phyloP scores from a whole-genome alignment of 2,113 vertebrate genomes.

The Xyliphius kryptos region DNA sequence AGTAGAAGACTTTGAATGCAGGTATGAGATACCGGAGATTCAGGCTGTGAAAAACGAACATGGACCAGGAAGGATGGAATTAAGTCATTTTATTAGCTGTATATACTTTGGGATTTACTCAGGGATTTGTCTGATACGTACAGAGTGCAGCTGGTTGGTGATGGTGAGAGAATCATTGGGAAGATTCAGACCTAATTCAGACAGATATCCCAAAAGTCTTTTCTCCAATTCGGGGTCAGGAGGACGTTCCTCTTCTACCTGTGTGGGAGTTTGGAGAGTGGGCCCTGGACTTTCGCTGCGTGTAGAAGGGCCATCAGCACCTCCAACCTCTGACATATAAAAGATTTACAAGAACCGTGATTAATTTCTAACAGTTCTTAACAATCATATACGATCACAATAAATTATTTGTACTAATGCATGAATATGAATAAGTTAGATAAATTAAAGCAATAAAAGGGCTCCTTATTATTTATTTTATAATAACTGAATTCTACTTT shows the following conservation, averaged over 20 bases:
- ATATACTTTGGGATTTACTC: not conserved
- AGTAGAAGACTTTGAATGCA: conserved; percentile 83
- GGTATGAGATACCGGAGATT: conserved; percentile 65
- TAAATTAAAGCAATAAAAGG: too few species aligned
- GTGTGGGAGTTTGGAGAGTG: conserved; percentile 50
- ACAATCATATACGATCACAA: too few species aligned
- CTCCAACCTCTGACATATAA: conserved; percentile 57
- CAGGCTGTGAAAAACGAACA: conserved; percentile 57
- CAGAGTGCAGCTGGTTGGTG: conserved; percentile 73
- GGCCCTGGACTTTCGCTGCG: conserved; percentile 83
- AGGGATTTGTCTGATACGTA: conserved; percentile 47
- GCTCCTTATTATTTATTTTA: too few species aligned
- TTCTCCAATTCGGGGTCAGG: conserved; percentile 83
- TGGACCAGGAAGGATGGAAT: not conserved
- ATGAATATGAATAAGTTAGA: too few species aligned
- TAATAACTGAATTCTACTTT: too few species aligned
- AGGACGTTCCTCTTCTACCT: conserved; percentile 64
- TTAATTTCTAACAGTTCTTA: too few species aligned
- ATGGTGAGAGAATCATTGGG: conserved; percentile 81
- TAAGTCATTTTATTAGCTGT: not conserved
- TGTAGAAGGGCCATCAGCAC: conserved; percentile 61
- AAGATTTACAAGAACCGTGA: too few species aligned
- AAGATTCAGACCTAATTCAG: conserved; percentile 74
- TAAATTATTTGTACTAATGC: too few species aligned
- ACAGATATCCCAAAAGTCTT: conserved; percentile 79